Evolutionary conservation across 2,113 vertebrate species (phyloP).

Genomic region (Toxostoma redivivum): DNA sequence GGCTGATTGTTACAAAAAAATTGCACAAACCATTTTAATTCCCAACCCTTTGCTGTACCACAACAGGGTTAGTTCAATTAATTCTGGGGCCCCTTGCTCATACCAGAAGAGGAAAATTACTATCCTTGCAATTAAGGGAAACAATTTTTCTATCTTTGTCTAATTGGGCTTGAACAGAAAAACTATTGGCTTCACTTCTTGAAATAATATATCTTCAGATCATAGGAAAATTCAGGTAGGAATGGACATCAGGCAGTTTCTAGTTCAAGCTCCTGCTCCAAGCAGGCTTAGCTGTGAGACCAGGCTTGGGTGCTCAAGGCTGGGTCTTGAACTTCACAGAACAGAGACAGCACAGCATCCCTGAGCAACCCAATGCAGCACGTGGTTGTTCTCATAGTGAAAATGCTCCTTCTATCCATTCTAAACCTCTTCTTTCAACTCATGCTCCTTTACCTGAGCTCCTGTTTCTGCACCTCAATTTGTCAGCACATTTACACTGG

Average conservation of each 20-base stretch:
- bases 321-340: background rate
- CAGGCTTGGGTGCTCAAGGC: background rate
- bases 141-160: background rate
- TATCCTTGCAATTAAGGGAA: background rate
- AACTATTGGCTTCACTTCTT: background rate
- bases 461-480: background rate
- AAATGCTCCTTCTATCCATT: background rate
- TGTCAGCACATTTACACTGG: background rate
- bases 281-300: background rate
- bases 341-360: background rate
- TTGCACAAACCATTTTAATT: background rate
- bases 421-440: background rate
- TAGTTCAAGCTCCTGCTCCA: background rate
- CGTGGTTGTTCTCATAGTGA: background rate
- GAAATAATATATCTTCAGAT: background rate
- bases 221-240: background rate
- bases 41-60: background rate
- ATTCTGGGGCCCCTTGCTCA: background rate
- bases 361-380: fast-evolving
- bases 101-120: background rate
- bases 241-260: background rate
- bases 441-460: background rate
- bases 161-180: background rate
- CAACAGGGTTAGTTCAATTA: background rate
- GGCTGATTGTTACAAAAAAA: background rate